Evolutionary conservation across 2,797 vertebrate genomes (phyloP).

Genomic region (Phoebastria nigripes): DNA sequence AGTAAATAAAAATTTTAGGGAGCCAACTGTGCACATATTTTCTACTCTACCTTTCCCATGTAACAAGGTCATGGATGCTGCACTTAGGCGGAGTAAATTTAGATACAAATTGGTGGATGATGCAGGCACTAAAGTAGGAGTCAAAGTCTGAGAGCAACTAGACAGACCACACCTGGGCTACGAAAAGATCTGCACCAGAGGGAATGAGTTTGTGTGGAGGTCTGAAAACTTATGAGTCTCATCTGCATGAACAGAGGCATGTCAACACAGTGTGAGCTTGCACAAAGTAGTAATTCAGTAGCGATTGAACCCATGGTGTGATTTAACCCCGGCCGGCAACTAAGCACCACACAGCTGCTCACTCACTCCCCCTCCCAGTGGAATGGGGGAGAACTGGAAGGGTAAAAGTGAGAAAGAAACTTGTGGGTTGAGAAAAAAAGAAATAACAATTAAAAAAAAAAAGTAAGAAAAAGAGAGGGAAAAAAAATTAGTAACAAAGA

Average conservation of each 20-base stretch:
- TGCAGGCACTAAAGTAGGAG: neutral
- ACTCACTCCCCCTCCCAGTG: accelerated
- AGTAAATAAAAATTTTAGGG: neutral
- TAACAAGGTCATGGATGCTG: neutral
- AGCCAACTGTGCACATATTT: neutral
- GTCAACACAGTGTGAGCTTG: neutral
- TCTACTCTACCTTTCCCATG: neutral
- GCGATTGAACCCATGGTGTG: neutral
- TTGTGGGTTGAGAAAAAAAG: neutral
- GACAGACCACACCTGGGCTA: neutral
- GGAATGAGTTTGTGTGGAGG: neutral
- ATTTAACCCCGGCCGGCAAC: neutral
- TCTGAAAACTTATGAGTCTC: neutral
- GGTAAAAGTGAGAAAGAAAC: neutral
- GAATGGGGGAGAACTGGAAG: neutral
- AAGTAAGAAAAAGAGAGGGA: neutral
- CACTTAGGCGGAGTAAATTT: neutral
- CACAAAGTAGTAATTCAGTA: neutral
- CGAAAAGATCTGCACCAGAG: neutral
- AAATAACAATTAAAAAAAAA: neutral
- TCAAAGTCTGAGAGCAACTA: neutral
- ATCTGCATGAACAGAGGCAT: neutral
- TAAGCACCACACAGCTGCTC: neutral
- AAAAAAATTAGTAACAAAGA: neutral
- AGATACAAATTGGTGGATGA: neutral